Base-by-base conservation (phyloP, 2,113 vertebrate species). In the Alexandromys fortis region DNA sequence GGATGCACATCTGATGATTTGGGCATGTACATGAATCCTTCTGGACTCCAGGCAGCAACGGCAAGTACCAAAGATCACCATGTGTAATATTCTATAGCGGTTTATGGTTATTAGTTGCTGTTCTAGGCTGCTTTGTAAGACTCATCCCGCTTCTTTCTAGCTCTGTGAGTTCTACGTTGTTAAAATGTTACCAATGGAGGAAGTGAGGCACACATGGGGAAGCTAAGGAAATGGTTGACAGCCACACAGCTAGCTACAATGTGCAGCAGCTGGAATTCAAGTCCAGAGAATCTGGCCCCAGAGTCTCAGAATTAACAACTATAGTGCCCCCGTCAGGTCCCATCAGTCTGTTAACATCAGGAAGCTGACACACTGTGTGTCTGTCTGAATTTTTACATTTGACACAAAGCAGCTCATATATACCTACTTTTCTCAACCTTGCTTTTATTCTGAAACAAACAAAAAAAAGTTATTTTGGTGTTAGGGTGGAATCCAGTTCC, bases 281-380 rank as follows among this genome's bases (percentile, higher is more conserved):
- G 17, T 11, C 45, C 28, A 52, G 52, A 78, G 35, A 47, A 35
- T 81, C 35, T 47, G n/a, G 2, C 24, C 47, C 5, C 9, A 4
- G 70, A 13, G 8, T 81, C 33, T 92, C 45, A 13, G 1, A 45
- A 28, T 42, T 52, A 68, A 35, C 30, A 55, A 10, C 13, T 14
- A 10, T 0, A 28, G 10, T 3, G 1, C 19, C 33, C 3, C 7
- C 33, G 1, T 11, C 2, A 24, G 10, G 2, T 33, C 38, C 28
- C 13, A 55, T 10, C 9, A 24, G 73, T 24, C 30, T 63, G 35
- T 91, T 49, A 16, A 72, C 30, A 11, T 42, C 55, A 89, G 14
- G 90, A 68, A 65, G 21, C 3, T 2, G 14, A 9, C 65, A 38
- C 11, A 68, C 7, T 14, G 2, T 22, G 1, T 63, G 47, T n/a